These are phyloP conservation scores for Suncus etruscus DNA, from an alignment of 2,113 vertebrate species.

Conservation along the genomic window DNA sequence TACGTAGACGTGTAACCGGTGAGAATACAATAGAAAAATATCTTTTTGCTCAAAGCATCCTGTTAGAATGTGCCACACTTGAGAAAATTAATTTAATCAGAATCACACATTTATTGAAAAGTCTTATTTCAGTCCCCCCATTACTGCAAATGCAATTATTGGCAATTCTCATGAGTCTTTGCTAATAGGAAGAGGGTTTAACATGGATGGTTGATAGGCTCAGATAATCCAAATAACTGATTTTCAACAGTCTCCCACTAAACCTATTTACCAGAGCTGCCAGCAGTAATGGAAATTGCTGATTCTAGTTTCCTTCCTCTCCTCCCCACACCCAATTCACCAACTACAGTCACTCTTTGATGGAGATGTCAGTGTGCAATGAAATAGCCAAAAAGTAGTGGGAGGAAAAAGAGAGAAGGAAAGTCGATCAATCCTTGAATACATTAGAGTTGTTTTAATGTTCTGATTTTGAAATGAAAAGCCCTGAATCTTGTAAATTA, in stretches of 20 bases:
- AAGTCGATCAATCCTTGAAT: constrained; percentile 14
- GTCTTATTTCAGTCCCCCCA: not conserved
- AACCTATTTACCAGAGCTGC: constrained; percentile 68
- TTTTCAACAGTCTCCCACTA: constrained; percentile 58
- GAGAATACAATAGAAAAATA: constrained; percentile 2
- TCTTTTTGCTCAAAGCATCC: constrained; percentile 41
- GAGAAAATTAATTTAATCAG: constrained; percentile 39
- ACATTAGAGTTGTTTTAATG: constrained; percentile 5
- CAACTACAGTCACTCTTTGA: not conserved
- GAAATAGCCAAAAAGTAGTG: constrained; percentile 36
- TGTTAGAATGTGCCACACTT: constrained; percentile 11
- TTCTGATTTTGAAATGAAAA: not conserved
- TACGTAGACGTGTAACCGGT: not conserved
- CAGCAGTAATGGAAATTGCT: constrained; percentile 57
- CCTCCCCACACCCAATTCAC: not conserved
- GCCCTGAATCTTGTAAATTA: not conserved
- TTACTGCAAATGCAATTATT: constrained; percentile 73
- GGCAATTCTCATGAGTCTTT: constrained; percentile 52
- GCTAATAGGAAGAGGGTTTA: constrained; percentile 47
- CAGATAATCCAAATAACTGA: constrained; percentile 59
- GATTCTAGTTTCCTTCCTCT: constrained; percentile 65
- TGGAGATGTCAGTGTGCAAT: not conserved
- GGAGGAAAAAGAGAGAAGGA: constrained; percentile 56
- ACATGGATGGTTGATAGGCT: constrained; percentile 33
- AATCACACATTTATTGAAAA: constrained; percentile 28